phyloP scores from a whole-genome alignment of 2,113 vertebrate genomes.

The Heterocephalus glaber region DNA sequence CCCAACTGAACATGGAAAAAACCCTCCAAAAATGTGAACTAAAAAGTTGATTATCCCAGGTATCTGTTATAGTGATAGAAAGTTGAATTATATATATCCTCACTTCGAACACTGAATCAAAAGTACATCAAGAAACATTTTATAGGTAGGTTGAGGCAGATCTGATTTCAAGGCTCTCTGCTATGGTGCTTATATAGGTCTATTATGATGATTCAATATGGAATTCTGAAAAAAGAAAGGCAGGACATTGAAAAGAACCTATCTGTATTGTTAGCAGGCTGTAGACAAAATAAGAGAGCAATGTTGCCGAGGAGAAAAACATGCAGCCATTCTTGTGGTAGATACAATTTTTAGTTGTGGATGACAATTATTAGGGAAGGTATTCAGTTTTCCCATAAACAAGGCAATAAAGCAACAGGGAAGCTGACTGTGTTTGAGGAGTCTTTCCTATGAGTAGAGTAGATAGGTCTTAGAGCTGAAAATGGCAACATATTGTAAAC shows the following conservation, averaged over 20 bases:
- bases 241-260: not conserved
- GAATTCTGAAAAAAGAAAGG: not conserved
- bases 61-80: not conserved
- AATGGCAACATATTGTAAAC: not conserved
- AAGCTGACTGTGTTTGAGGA: not conserved
- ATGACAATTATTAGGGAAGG: not conserved
- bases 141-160: not conserved
- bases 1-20: not conserved
- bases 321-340: not conserved
- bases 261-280: not conserved
- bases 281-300: not conserved
- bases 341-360: not conserved
- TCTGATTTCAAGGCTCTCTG: not conserved
- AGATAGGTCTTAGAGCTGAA: not conserved
- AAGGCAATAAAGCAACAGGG: not conserved
- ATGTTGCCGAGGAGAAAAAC: not conserved
- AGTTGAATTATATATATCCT: not conserved
- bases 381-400: not conserved
- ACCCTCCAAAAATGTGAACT: not conserved
- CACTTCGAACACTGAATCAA: constrained; percentile 13
- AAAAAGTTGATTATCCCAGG: no score
- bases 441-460: not conserved
- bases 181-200: not conserved
- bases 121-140: not conserved
- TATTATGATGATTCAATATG: not conserved